Evolutionary conservation across 1,140 invertebrate species (phyloP), one percentile per base, ranked within the genome.

Genomic region (Lineus longissimus): DNA sequence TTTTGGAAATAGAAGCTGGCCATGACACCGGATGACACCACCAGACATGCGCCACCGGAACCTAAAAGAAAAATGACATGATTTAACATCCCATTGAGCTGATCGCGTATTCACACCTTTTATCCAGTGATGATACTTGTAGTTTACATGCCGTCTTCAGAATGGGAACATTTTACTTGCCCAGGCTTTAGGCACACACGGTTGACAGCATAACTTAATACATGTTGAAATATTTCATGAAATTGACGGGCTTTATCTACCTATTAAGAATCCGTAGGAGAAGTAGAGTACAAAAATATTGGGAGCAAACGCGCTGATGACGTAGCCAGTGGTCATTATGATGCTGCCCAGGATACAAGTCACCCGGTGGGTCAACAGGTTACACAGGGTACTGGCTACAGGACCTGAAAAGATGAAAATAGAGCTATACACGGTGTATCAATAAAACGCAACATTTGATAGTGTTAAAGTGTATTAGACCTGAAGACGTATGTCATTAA

Each of bases 141-240:
- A 23, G 29, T 11, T 25, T 25, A 1, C 7, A 17, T 47, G 31
- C 25, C 11, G 31, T 1, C 11, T 22, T 9, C 17, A 22, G 7
- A 55, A 9, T 11, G 25, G 17, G 51, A 55, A 55, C 11, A 7
- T 27, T 57, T 2, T n/a, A 31, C 55, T 57, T 30, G 55, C 30
- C 22, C 7, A 19, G 9, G 17, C 11, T 25, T 33, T 15, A 9
- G 55, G 63, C 9, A 70, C 69, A 19, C 64, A 30, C 0, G 77
- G 47, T 23, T 47, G 70, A 67, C 9, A 77, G 63, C 2, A 74
- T 72, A 59, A 74, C 72, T 9, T 73, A 77, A 55, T 77, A 77
- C 6, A 65, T 61, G 59, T 75, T 51, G 55, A 74, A 70, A 47
- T 67, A 69, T 2, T 73, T 75, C 47, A 78, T 33, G 57, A 74